Evolutionary conservation across 2,888 invertebrate genomes (phyloP).

Genomic region (Tridacna crocea): DNA sequence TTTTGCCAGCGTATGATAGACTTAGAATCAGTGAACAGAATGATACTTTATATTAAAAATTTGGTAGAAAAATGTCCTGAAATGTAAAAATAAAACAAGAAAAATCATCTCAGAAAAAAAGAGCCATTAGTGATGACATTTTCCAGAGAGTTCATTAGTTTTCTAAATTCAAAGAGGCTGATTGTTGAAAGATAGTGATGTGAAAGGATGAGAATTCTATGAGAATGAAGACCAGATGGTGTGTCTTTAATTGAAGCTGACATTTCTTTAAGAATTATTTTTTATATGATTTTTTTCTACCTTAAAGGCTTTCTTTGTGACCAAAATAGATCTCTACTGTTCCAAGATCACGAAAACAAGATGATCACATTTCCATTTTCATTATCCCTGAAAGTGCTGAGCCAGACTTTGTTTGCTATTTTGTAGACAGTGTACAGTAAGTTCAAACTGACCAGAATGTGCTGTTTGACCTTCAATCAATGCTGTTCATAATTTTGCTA

Average conservation of each 20-base stretch:
- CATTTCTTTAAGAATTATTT: constrained; percentile 1
- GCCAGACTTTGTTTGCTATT: background rate
- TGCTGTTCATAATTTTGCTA: background rate
- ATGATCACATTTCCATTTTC: background rate
- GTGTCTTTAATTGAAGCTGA: background rate
- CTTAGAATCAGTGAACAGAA: too few species aligned
- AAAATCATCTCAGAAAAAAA: background rate
- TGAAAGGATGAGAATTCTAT: background rate
- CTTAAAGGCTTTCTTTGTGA: constrained; percentile 4
- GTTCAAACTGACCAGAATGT: background rate
- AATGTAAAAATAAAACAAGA: background rate
- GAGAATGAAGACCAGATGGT: background rate
- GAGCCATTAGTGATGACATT: background rate
- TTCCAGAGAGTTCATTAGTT: background rate
- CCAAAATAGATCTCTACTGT: background rate
- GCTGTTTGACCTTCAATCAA: background rate
- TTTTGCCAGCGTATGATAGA: too few species aligned
- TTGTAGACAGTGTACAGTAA: background rate
- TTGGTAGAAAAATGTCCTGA: background rate
- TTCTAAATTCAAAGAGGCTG: background rate
- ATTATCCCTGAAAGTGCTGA: background rate
- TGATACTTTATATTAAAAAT: background rate
- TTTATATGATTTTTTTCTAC: constrained; percentile 8
- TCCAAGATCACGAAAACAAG: too few species aligned
- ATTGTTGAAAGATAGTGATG: background rate